Evolutionary conservation across 2,888 invertebrate genomes (phyloP), one percentile per base, ranked within the genome.

Genomic region (Meandrusa payeni): DNA sequence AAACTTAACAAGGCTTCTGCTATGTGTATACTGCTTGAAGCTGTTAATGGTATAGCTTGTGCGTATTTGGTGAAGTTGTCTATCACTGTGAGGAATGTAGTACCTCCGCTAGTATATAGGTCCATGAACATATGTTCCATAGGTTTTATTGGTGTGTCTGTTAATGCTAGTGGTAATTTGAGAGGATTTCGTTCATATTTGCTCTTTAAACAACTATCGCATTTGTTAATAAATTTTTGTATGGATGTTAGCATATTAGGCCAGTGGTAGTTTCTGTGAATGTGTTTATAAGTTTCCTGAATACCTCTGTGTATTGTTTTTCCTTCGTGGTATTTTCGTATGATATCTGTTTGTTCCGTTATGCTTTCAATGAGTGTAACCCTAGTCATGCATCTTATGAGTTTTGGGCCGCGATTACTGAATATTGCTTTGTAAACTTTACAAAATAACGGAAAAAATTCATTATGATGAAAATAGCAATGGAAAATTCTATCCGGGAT

Each of bases 181-280:
- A 60, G 13, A 0, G 58, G 61, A 4, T 60, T 58, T 0, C 58
- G 27, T 47, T 61, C 60, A 9, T 61, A 59, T 53, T 59, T 62
- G 3, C 32, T 41, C 46, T 57, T 55, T 1, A 57, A 10, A 24
- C 59, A 61, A 4, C 2, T 55, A 0, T 59, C 55, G 17, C 59
- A 63, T 43, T 56, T 61, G n/a, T n/a, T 63, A 2, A 63, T 54
- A 10, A 43, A 61, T 38, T 47, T 54, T 43, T 61, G 57, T 11
- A 54, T 26, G 4, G 48, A 7, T 24, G 19, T 5, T 36, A 46
- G 27, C 49, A 48, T 48, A 19, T 51, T 55, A 7, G 48, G 49
- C 54, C 53, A 54, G 19, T 55, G 53, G 13, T 55, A 52, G 26
- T 55, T 53, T 27, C 46, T 42, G n/a, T 46, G 47, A n/a, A 55